These are phyloP conservation scores for Drosophila cracens DNA, from an alignment of 2,888 invertebrate genomes.

Conservation along the genomic window DNA sequence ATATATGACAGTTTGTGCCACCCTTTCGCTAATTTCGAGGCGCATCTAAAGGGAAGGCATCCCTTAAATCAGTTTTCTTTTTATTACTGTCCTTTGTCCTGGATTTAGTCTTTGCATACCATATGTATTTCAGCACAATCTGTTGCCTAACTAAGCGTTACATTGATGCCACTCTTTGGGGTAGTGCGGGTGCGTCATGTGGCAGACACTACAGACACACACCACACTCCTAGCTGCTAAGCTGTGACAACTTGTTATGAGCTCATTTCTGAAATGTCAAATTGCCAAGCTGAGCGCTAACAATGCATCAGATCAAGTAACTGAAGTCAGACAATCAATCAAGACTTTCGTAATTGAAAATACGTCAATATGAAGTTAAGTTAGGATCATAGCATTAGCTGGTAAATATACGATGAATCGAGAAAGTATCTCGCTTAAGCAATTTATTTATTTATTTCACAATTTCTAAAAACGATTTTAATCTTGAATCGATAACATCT, in stretches of 20 bases:
- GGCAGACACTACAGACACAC: conserved; percentile 32
- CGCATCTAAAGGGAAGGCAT: conserved; percentile 63
- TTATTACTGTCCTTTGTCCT: conserved; percentile 11
- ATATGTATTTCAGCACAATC: conserved; percentile 70
- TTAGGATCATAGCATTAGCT: neutral
- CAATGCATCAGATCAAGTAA: neutral
- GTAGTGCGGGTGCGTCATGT: conserved; percentile 46
- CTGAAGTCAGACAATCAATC: conserved; percentile 18
- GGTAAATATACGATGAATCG: neutral
- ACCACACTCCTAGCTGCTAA: conserved; percentile 18
- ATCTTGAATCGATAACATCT: neutral
- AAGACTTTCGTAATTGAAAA: neutral
- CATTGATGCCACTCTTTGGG: conserved; percentile 61
- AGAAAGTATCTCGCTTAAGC: too few relatives aligned
- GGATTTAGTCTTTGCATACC: conserved; percentile 57
- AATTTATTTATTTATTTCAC: too few relatives aligned
- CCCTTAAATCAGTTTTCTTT: conserved; percentile 51
- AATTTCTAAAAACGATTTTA: too few relatives aligned
- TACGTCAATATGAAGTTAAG: neutral
- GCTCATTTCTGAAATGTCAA: conserved; percentile 21
- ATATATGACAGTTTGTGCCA: conserved; percentile 55
- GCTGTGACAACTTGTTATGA: conserved; percentile 44
- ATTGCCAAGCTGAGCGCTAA: neutral
- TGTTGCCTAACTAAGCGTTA: conserved; percentile 80
- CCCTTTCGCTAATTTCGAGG: conserved; percentile 69